Evolutionary conservation across 2,888 invertebrate genomes (phyloP).

Genomic region (Sminthurides aquaticus): DNA sequence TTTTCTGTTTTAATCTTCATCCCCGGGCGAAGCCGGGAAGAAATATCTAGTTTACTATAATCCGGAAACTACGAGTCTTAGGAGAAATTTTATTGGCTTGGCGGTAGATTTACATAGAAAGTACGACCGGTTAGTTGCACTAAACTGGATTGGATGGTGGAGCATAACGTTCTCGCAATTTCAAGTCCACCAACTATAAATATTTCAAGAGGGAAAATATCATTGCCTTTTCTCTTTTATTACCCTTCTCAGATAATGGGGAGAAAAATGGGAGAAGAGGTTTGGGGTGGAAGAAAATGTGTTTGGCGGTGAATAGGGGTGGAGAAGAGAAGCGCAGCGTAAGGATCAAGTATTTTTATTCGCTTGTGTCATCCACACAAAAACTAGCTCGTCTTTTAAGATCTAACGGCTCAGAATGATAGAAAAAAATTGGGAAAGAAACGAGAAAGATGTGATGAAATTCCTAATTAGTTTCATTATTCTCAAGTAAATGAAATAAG

Average conservation of each 20-base stretch:
- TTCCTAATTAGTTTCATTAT: constrained; percentile 21
- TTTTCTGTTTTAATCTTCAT: no score
- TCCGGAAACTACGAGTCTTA: no score
- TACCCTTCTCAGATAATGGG: neutral
- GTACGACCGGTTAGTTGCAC: no score
- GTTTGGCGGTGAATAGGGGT: neutral
- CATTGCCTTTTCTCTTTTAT: neutral
- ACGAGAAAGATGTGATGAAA: constrained; percentile 19
- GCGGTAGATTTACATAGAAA: no score
- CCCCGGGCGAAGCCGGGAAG: no score
- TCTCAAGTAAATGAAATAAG: neutral
- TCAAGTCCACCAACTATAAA: no score
- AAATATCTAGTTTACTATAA: no score
- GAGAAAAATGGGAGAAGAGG: no score
- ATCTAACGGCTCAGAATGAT: neutral
- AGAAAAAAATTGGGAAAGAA: neutral
- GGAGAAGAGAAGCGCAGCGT: neutral
- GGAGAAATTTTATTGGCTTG: no score
- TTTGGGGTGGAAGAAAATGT: neutral
- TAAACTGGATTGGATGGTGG: no score
- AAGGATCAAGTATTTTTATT: neutral
- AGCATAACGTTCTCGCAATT: no score
- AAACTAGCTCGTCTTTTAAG: neutral
- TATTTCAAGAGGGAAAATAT: neutral
- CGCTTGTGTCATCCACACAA: neutral